phyloP scores from a whole-genome alignment of 2,113 vertebrate species.

The Phaethornis superciliosus region DNA sequence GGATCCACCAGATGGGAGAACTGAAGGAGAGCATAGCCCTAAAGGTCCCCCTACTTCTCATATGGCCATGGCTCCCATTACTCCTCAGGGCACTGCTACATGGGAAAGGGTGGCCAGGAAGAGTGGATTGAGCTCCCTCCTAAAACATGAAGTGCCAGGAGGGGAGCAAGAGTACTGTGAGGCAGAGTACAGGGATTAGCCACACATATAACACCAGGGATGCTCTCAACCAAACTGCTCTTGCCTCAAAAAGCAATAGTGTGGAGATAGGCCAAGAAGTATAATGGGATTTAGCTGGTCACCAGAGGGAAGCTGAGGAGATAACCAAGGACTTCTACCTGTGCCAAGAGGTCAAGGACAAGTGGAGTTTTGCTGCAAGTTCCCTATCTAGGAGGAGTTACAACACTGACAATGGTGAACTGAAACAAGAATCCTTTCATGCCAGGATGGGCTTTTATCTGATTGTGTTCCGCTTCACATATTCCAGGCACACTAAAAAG shows the following conservation, averaged over 20 bases:
- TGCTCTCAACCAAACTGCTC: not conserved
- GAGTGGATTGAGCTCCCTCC: not conserved
- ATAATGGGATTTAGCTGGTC: not conserved
- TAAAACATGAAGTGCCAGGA: not conserved
- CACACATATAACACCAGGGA: not conserved
- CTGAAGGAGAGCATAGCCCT: not conserved
- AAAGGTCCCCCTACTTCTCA: not conserved
- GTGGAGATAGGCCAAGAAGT: not conserved
- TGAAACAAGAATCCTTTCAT: not conserved
- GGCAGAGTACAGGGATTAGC: not conserved
- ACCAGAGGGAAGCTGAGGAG: not conserved
- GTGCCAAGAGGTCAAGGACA: not conserved
- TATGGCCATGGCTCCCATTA: rapidly evolving
- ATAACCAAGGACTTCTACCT: not conserved
- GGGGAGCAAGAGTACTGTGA: not conserved
- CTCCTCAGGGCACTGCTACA: not conserved
- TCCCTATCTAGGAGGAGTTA: not conserved
- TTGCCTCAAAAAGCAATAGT: not conserved
- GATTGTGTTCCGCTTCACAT: not conserved
- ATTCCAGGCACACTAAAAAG: not conserved
- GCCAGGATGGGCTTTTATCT: not conserved
- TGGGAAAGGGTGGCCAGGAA: not conserved
- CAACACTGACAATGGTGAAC: not conserved
- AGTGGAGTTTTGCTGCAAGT: not conserved
- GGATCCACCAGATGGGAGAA: not conserved